Percentiles rank a stretch among this genome's conserved stretches.
These are phyloP conservation scores for Idaea biselata DNA, from an alignment of 2,888 invertebrate genomes.

Conservation along the genomic window DNA sequence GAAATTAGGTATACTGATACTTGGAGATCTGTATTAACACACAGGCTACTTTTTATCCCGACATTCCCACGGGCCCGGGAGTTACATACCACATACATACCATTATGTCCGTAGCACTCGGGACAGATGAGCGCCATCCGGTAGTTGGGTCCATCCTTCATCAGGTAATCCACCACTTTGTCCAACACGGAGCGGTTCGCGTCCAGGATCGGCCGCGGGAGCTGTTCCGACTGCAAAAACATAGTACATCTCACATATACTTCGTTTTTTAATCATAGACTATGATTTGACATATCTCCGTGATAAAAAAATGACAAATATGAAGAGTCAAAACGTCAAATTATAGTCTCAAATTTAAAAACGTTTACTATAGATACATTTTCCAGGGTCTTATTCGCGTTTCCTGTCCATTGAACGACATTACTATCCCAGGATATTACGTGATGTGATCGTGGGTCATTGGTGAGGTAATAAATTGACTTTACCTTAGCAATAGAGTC, in stretches of 20 bases:
- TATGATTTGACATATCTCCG: too few species aligned
- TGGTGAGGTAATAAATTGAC: background rate
- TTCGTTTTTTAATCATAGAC: too few species aligned
- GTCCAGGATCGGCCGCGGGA: constrained; percentile 87
- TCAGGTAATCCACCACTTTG: constrained; percentile 94
- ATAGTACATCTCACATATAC: background rate
- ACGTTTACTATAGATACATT: too few species aligned
- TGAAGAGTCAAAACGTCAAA: too few species aligned
- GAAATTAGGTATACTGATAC: too few species aligned
- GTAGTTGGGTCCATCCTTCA: constrained; percentile 97
- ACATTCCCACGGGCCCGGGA: background rate
- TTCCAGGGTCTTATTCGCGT: too few species aligned
- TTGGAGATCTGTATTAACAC: too few species aligned
- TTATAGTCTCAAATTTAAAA: too few species aligned
- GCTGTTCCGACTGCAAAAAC: constrained; percentile 72
- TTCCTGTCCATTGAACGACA: too few species aligned
- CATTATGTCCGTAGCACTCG: constrained; percentile 95
- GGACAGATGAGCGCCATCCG: constrained; percentile 97
- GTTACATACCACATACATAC: constrained; percentile 79
- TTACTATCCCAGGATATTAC: too few species aligned
- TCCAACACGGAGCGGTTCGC: constrained; percentile 90
- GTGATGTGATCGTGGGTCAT: too few species aligned
- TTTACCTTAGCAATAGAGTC: background rate
- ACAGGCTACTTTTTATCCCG: background rate
- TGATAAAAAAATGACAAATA: too few species aligned